Conservation (phyloP, 2,888 invertebrate genomes). For the Schizaphis graminum region DNA sequence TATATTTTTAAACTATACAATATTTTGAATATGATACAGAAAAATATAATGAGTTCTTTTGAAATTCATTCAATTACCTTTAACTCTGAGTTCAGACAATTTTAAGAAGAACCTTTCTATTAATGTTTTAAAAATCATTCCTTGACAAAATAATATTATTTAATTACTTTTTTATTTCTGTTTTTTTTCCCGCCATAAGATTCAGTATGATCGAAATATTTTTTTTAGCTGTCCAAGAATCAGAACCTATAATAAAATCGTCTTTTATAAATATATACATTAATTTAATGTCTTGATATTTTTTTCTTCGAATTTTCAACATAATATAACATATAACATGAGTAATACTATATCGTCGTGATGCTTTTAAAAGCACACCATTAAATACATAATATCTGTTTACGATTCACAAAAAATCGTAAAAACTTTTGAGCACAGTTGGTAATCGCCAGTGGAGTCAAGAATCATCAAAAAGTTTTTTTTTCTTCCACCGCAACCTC, state of each 20-base stretch:
- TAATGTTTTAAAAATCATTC: not conserved
- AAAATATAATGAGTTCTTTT: not conserved
- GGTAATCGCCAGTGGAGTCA: not conserved
- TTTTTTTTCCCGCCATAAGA: not conserved
- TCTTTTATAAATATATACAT: not conserved
- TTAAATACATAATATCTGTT: not conserved
- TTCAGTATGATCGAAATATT: not conserved
- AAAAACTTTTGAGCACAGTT: slow-evolving; percentile 3
- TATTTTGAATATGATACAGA: not conserved
- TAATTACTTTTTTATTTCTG: not conserved
- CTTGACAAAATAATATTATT: not conserved
- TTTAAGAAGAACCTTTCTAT: not conserved
- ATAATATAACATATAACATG: not conserved
- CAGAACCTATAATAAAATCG: not conserved
- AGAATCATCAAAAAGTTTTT: slow-evolving; percentile 40
- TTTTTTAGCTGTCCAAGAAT: not conserved
- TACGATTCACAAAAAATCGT: not conserved
- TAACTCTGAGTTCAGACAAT: not conserved
- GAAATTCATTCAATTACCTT: not conserved
- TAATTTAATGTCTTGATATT: not conserved
- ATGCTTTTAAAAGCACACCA: not conserved
- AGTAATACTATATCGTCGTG: not conserved
- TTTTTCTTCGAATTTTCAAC: not conserved
- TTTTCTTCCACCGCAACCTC: not conserved
- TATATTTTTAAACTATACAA: not conserved